Conservation (phyloP, 30 jellyfish, hydroid and myxozoan genomes). For the Aurelia sp. region DNA sequence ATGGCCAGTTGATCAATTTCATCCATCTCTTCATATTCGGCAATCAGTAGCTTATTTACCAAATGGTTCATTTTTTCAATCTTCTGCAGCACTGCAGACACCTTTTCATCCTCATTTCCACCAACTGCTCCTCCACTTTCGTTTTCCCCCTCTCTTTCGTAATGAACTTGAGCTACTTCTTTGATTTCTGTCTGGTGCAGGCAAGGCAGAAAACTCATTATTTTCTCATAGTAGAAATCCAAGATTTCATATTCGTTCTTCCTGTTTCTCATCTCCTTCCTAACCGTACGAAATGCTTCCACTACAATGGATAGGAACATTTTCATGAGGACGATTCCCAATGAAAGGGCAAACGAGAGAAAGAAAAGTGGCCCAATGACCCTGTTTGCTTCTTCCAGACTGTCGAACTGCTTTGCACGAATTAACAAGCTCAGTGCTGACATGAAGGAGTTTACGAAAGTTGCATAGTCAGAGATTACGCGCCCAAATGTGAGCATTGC, state of each 20-base stretch:
- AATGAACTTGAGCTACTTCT: not conserved
- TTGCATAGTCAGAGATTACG: conserved; percentile 31
- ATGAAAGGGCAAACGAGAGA: conserved; percentile 24
- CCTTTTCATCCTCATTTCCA: not conserved
- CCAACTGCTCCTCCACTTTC: not conserved
- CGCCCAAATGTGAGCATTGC: conserved; percentile 63
- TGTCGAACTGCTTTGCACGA: conserved; percentile 48
- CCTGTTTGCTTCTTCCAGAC: conserved; percentile 43
- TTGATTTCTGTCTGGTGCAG: not conserved
- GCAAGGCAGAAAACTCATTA: conserved; percentile 56
- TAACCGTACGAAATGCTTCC: conserved; percentile 70
- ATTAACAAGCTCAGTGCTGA: conserved; percentile 69
- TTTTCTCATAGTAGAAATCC: conserved; percentile 46
- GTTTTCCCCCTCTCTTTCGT: not conserved
- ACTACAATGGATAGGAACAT: conserved; percentile 74
- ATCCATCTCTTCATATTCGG: conserved; percentile 35
- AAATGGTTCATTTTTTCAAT: conserved; percentile 30
- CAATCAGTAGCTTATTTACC: not conserved
- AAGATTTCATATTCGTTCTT: conserved; percentile 71
- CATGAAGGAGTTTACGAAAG: conserved; percentile 35
- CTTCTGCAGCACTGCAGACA: conserved; percentile 17
- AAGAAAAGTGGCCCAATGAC: conserved; percentile 75
- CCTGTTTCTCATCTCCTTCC: conserved; percentile 27
- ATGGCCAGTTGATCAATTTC: conserved; percentile 11
- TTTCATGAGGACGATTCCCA: conserved; percentile 69